Evolutionary conservation across 2,888 invertebrate species (phyloP), one percentile per base, ranked within the genome.

Genomic region (Nasonovia ribisnigri): DNA sequence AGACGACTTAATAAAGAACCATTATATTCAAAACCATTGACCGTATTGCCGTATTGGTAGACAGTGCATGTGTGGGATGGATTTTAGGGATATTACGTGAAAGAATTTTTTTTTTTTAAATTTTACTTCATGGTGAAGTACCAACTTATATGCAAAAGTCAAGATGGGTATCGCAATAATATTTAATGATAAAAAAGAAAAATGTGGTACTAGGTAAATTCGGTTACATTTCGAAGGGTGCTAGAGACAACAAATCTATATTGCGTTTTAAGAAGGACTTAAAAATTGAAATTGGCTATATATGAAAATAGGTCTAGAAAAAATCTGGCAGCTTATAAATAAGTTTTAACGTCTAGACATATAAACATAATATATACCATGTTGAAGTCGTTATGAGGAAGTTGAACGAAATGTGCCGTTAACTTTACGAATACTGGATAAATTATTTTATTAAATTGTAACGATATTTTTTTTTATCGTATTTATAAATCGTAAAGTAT

Each of bases 401-500:
- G 20, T 77, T 36, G 77, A 36, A 77, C 36, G 77, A 20, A 36
- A 77, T 36, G 36, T 36, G 36, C 77, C 36, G 8, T 77, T 77
- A 77, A 77, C 77, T 77, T 77, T 36, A 8, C 36, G 8, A 77
- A 77, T 77, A 77, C 77, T 20, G 77, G 36, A 77, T 77, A 77
- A 77, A 77, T 77, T 36, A 77, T 77, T 77, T 77, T 77, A 77
- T 77, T 77, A 36, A 77, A 77, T 36, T 36, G 77, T 77, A 77
- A 77, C 36, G 77, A 77, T 77, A 36, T 77, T 77, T 77, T 77
- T 43, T 77, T 77, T 77, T 77, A 77, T 77, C 36, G 36, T 77
- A 77, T 77, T 77, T 77, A 36, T 77, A 77, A 36, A 77, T 36
- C 77, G 20, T 77, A 77, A 77, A 77, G 36, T 77, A 77, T 77